These are phyloP conservation scores for Brienomyrus longianalis DNA, from an alignment of 2,113 vertebrate species.

Conservation along the genomic window DNA sequence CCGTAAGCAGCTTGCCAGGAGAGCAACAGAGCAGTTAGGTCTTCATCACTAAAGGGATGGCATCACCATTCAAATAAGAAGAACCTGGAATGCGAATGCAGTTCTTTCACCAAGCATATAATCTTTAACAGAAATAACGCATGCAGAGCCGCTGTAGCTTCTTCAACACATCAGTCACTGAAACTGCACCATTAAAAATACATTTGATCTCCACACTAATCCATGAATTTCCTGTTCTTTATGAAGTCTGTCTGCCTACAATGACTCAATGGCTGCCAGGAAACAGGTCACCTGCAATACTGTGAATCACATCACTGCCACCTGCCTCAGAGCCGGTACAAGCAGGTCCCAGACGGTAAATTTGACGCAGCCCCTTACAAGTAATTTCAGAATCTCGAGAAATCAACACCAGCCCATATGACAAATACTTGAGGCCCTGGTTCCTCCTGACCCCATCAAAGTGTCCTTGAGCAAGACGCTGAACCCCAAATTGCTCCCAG, in stretches of 20 bases:
- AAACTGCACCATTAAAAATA: background rate
- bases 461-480: too few species aligned
- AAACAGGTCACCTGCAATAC: background rate
- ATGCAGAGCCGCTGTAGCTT: background rate
- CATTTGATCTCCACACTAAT: background rate
- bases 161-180: background rate
- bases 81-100: background rate
- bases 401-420: background rate
- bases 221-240: background rate
- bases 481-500: too few species aligned
- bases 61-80: background rate
- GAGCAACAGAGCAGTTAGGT: background rate
- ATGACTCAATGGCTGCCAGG: background rate
- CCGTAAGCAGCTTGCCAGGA: background rate
- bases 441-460: too few species aligned
- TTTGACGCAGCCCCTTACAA: background rate
- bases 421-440: background rate
- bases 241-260: background rate
- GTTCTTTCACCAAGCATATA: background rate
- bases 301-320: background rate
- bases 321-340: background rate
- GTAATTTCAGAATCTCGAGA: background rate
- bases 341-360: background rate
- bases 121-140: background rate
- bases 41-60: background rate